Conservation (phyloP, 2,888 invertebrate species). For the Phymatocera aterrima region DNA sequence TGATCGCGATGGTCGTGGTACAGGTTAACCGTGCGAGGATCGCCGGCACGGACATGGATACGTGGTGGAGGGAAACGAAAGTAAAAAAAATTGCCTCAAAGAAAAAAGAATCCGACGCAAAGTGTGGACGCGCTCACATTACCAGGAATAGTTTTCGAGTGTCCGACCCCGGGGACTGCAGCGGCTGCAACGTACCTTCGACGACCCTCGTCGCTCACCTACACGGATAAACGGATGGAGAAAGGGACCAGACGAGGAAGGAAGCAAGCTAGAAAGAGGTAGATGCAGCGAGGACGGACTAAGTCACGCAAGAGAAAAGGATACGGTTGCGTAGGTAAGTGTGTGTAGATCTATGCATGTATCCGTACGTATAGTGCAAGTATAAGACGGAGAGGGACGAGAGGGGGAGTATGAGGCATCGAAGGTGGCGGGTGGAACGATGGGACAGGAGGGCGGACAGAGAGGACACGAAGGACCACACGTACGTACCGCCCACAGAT, state of each 20-base stretch:
- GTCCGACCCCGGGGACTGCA: neutral
- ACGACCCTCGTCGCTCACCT: constrained; percentile 6
- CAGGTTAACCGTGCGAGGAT: constrained; percentile 9
- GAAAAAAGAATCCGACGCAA: constrained; percentile 10
- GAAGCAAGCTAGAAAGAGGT: constrained; percentile 27
- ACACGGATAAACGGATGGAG: neutral
- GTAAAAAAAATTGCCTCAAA: neutral
- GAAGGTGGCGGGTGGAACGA: constrained; percentile 49
- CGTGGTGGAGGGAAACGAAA: neutral
- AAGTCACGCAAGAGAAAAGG: constrained; percentile 45
- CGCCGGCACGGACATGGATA: constrained; percentile 27
- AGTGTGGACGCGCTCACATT: constrained; percentile 53
- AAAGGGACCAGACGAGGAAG: constrained; percentile 2
- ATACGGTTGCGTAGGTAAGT: no score
- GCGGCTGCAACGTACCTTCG: constrained; percentile 18
- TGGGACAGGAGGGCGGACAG: constrained; percentile 53
- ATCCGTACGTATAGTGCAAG: neutral
- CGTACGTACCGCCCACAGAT: constrained; percentile 74
- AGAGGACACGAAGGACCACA: constrained; percentile 72
- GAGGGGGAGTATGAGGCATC: constrained; percentile 22
- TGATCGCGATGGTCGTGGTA: constrained; percentile 20
- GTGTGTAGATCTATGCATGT: neutral
- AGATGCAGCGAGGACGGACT: constrained; percentile 27
- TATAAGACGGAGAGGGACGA: neutral
- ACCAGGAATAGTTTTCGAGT: constrained; percentile 50